phyloP scores from a whole-genome alignment of 2,797 vertebrate genomes.

The Orientallactaga sibirica region DNA sequence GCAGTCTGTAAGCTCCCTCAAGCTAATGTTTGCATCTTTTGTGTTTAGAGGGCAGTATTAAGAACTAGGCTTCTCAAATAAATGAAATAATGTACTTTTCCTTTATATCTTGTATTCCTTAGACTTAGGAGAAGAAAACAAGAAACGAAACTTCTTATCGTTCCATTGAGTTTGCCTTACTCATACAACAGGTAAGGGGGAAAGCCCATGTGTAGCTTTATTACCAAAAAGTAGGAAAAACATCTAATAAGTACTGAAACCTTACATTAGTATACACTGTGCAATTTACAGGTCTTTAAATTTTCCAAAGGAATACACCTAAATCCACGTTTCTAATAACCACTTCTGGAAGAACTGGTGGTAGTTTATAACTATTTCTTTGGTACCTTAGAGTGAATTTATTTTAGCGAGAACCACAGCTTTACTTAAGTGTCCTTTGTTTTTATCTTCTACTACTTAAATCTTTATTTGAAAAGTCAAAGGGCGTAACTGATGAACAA shows the following conservation, averaged over 20 bases:
- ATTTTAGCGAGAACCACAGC: not conserved
- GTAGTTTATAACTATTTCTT: not conserved
- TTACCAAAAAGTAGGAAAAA: constrained; percentile 47
- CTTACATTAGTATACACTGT: not conserved
- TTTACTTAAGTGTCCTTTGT: not conserved
- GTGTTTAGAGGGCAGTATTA: not conserved
- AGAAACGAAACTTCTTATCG: constrained; percentile 25
- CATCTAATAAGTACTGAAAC: not conserved
- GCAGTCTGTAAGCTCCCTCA: not conserved
- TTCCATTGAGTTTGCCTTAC: constrained; percentile 35
- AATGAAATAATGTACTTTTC: not conserved
- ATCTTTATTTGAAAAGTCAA: not conserved
- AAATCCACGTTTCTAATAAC: not conserved
- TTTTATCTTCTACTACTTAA: not conserved
- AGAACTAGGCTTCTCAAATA: not conserved
- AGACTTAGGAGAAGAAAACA: not conserved
- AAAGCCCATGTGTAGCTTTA: constrained; percentile 7
- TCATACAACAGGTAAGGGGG: not conserved
- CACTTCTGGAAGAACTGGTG: not conserved
- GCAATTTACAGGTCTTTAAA: constrained; percentile 2
- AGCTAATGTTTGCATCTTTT: not conserved
- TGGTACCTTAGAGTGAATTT: not conserved
- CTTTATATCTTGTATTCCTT: not conserved
- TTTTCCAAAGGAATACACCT: not conserved
- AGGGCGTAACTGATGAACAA: not conserved